Conservation (phyloP, 2,888 invertebrate genomes). For the Phorcus lineatus region DNA sequence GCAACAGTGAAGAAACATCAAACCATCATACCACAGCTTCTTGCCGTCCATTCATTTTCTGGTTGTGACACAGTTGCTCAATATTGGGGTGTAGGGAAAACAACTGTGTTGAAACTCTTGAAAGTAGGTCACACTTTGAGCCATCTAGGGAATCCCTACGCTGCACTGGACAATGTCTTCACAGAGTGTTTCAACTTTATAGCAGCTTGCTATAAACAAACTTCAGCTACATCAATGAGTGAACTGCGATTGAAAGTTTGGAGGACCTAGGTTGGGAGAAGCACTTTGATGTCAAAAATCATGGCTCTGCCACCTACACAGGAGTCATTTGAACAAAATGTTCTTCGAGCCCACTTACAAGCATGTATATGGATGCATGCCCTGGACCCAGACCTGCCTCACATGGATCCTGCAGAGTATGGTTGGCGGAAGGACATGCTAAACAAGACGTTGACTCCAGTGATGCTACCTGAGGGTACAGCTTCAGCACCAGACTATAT, state of each 20-base stretch:
- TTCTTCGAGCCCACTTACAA: neutral
- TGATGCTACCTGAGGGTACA: neutral
- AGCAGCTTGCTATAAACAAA: neutral
- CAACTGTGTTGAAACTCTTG: slow-evolving; percentile 13
- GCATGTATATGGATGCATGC: neutral
- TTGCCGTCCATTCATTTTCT: slow-evolving; percentile 30
- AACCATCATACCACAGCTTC: neutral
- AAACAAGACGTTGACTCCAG: neutral
- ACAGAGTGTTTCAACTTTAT: no score
- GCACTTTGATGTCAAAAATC: neutral
- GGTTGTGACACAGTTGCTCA: slow-evolving; percentile 35
- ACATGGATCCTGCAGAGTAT: neutral
- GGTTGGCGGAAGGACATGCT: neutral
- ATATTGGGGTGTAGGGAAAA: slow-evolving; percentile 24
- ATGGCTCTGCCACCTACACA: neutral
- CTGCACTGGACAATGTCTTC: no score
- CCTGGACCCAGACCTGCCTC: neutral
- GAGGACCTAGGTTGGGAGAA: neutral
- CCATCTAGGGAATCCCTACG: neutral
- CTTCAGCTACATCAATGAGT: neutral
- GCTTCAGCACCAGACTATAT: neutral
- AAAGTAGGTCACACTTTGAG: neutral
- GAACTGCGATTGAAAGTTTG: neutral
- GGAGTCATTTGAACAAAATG: neutral
- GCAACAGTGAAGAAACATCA: slow-evolving; percentile 22